phyloP scores from a whole-genome alignment of 2,797 vertebrate genomes.

The Chlorospingus semifuscus region DNA sequence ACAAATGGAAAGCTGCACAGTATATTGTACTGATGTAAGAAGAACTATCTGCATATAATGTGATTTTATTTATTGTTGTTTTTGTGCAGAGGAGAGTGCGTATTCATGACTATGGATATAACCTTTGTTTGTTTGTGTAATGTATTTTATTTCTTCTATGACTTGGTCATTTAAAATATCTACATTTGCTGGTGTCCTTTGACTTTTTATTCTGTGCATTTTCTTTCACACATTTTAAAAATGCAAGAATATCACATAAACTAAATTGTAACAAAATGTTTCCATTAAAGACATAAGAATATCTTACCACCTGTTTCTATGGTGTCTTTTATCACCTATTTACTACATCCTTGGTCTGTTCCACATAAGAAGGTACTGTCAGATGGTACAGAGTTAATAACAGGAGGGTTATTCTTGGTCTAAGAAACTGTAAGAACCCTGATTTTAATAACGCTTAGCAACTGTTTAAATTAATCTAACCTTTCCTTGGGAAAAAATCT shows the following conservation, averaged over 20 bases:
- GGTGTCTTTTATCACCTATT: neutral
- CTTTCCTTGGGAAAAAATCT: neutral
- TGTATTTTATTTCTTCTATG: slow-evolving; percentile 77
- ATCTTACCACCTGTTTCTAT: neutral
- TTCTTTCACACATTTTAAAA: slow-evolving; percentile 78
- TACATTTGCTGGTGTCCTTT: slow-evolving; percentile 69
- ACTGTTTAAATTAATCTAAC: neutral
- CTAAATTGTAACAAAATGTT: slow-evolving; percentile 76
- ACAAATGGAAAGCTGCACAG: slow-evolving; percentile 58
- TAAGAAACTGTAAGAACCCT: neutral
- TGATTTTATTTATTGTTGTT: slow-evolving; percentile 88
- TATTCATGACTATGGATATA: slow-evolving; percentile 83
- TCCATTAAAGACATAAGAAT: slow-evolving; percentile 78
- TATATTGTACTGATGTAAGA: slow-evolving; percentile 84
- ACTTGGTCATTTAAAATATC: slow-evolving; percentile 68
- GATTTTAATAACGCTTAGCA: neutral
- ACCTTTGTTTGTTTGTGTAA: slow-evolving; percentile 76
- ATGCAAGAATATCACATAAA: slow-evolving; percentile 73
- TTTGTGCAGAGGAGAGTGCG: slow-evolving; percentile 78
- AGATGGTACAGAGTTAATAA: neutral
- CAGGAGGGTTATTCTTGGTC: neutral
- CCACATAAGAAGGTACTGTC: neutral
- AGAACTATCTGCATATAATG: slow-evolving; percentile 88
- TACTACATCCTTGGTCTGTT: neutral
- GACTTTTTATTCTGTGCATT: slow-evolving; percentile 74